phyloP scores from a whole-genome alignment of 2,797 vertebrate species.

The Lepus oiostolus region DNA sequence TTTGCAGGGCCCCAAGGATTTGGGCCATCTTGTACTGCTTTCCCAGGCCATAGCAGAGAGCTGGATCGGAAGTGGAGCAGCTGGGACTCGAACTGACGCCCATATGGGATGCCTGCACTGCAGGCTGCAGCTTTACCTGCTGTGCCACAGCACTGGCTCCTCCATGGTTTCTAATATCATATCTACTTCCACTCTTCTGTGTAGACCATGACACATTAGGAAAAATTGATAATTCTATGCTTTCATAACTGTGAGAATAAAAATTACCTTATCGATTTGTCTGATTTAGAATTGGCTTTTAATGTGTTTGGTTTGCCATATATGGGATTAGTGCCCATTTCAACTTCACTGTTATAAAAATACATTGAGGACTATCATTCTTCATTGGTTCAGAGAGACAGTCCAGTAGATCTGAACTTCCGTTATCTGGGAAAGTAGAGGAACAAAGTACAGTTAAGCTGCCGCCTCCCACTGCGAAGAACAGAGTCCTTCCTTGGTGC shows the following conservation, averaged over 20 bases:
- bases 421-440: neutral
- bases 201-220: neutral
- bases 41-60: too few species aligned
- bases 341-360: neutral
- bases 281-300: constrained; percentile 38
- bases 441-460: neutral
- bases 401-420: neutral
- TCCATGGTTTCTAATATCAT: neutral
- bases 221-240: neutral
- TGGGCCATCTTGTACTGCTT: too few species aligned
- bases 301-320: neutral
- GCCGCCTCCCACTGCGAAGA: too few species aligned
- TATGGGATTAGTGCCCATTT: neutral
- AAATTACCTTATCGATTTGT: neutral
- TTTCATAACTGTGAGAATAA: neutral
- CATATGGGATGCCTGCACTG: too few species aligned
- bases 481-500: neutral
- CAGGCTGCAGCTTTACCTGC: too few species aligned
- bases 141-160: too few species aligned
- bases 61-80: too few species aligned
- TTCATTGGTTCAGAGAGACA: neutral
- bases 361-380: neutral
- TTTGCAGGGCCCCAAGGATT: too few species aligned
- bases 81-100: too few species aligned
- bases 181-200: neutral